Conservation (phyloP, 2,888 invertebrate species). For the Andrena bucephala region DNA sequence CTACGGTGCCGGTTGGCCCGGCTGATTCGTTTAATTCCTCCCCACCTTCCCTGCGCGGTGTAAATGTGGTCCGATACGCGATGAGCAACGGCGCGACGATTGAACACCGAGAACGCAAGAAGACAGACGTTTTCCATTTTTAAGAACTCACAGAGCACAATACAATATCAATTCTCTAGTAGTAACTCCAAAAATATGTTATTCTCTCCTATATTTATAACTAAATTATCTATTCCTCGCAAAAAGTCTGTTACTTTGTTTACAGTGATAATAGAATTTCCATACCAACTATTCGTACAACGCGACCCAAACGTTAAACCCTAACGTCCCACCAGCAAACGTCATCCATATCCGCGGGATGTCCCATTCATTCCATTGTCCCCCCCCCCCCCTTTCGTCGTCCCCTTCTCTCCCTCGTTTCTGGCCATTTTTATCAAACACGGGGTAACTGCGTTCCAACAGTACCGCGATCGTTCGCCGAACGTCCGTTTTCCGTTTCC, state of each 20-base stretch:
- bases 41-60: constrained; percentile 14
- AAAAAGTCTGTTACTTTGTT: constrained; percentile 68
- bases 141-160: constrained; percentile 67
- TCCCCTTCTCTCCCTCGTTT: constrained; percentile 30
- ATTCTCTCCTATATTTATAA: constrained; percentile 75
- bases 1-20: neutral
- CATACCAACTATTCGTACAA: constrained; percentile 70
- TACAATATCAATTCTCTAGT: constrained; percentile 74
- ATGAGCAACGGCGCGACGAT: constrained; percentile 59
- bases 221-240: constrained; percentile 67
- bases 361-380: constrained; percentile 33
- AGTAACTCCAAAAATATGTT: constrained; percentile 82
- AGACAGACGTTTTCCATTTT: constrained; percentile 61
- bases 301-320: constrained; percentile 71
- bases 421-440: constrained; percentile 44
- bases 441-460: constrained; percentile 32
- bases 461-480: constrained; percentile 37
- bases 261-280: constrained; percentile 67
- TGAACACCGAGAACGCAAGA: constrained; percentile 66
- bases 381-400: constrained; percentile 24
- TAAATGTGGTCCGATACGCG: constrained; percentile 69
- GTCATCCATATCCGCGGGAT: constrained; percentile 36
- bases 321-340: constrained; percentile 61
- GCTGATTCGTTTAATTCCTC: neutral
- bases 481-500: constrained; percentile 15